Base-by-base conservation (phyloP, 2,888 invertebrate species). In the Rhorus exstirpatorius region DNA sequence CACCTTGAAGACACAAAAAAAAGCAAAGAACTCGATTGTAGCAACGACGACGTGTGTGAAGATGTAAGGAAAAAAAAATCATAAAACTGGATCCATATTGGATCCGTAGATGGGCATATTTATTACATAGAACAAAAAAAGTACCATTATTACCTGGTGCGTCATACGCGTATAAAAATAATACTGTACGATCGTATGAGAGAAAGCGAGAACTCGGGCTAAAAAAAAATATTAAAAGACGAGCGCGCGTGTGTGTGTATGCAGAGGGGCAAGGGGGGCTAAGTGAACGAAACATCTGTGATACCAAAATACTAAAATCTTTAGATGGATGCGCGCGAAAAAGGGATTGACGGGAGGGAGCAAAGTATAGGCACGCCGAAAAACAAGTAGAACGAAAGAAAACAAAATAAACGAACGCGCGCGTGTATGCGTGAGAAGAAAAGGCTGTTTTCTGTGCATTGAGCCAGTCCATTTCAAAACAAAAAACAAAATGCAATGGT, bases 211-310 rank as follows among this genome's bases (percentile, higher is more conserved):
- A 67, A 41, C 46, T 53, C 74, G 74, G 63, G 74, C 61, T 80
- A 78, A 79, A 67, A 81, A 71, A 44, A 70, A 60, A 53, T 60
- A 76, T 67, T 44, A 63, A 68, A 79, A 70, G 60, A 51, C 49
- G 63, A 71, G 35, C 26, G 51, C 70, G 70, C 31, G 61, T 49
- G 76, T 77, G 67, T 84, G 85, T 80, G 84, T 76, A 80, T 81
- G 76, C 44, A 44, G 63, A 24, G 53, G 58, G 55, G 75, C 72
- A 51, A 60, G 70, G 63, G 72, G 88, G 90, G 87, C 90, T 90
- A 89, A 89, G 91, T 91, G 92, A 92, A 92, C 92, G 90, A 93
- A 93, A 93, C 93, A 93, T 93, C 93, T 93, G 93, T 93, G 93
- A 93, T 93, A 93, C 46, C 53, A 81, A 85, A 81, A 79, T 81